Base-by-base conservation (phyloP, 2,113 vertebrate species). In the Macroglossus sobrinus region DNA sequence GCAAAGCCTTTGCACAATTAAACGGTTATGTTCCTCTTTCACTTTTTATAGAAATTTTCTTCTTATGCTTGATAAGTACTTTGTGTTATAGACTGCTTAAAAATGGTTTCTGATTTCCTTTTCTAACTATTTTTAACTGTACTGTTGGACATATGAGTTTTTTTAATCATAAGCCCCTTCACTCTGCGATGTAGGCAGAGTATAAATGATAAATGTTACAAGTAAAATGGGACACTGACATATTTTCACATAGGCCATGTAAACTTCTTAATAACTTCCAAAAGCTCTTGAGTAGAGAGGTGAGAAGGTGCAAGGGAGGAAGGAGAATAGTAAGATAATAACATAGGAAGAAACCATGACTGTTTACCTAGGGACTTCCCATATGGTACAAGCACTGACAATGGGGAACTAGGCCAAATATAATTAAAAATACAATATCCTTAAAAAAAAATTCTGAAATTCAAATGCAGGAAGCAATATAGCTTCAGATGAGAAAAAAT, bases 21-120 rank as follows among this genome's bases (percentile, higher is more conserved):
- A 95, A 96, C 93, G 84, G 90, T 80, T 93, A 93, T 85, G 35
- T 57, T 95, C 84, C 85, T 94, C 92, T 93, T 98, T 94, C 55
- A 69, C 72, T 96, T 89, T 90, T 93, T 85, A 96, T 57, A 91
- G 68, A 43, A 93, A 87, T 63, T 81, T 85, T 79, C 76, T 78
- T 89, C 72, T 74, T 74, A 68, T 8, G 33, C 78, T 74, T 89
- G 80, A 71, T 82, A 93, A 94, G 61, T 69, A 91, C 21, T 30
- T 47, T 53, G 66, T 90, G 69, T 92, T 92, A 38, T 21, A 66
- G 84, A 72, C 43, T 92, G 55, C 45, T 80, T 93, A 85, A 78
- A 78, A 94, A 63, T 28, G 38, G 47, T 61, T 94, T 93, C 84
- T 85, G 59, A 75, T 72, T 95, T 95, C 59, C 47, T 45, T 89